Conservation (phyloP, 2,888 invertebrate species). For the Archaeoteleia sp. region DNA sequence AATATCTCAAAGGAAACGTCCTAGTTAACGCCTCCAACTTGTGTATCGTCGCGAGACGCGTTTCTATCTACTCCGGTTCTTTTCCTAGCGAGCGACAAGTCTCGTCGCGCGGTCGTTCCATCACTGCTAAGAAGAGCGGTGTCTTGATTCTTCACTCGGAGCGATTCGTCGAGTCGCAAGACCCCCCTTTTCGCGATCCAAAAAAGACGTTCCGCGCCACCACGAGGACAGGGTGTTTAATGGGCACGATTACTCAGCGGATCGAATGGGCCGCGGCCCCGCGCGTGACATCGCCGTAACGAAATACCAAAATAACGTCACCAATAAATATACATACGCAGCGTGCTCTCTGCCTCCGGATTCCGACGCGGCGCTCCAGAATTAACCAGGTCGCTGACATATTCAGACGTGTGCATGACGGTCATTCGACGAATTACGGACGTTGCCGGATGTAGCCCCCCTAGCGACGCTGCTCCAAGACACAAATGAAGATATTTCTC, state of each 20-base stretch:
- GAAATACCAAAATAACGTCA: slow-evolving; percentile 74
- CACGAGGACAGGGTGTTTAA: slow-evolving; percentile 72
- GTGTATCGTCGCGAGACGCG: no score
- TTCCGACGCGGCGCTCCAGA: slow-evolving; percentile 68
- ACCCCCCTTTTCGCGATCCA: slow-evolving; percentile 19
- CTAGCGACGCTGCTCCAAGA: slow-evolving; percentile 14
- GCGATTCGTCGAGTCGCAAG: slow-evolving; percentile 11
- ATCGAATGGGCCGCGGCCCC: slow-evolving; percentile 70
- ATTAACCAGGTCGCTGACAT: slow-evolving; percentile 69
- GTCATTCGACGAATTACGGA: slow-evolving; percentile 35
- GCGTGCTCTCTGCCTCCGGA: slow-evolving; percentile 45
- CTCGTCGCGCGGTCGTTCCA: slow-evolving; percentile 50
- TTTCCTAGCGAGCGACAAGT: no score
- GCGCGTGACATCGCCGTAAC: slow-evolving; percentile 70
- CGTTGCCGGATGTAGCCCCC: slow-evolving; percentile 31
- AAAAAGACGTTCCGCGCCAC: slow-evolving; percentile 22
- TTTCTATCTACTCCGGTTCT: no score
- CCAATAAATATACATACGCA: slow-evolving; percentile 8
- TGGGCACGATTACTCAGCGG: slow-evolving; percentile 73
- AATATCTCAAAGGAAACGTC: no score
- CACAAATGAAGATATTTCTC: slow-evolving; percentile 26
- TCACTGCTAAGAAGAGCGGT: slow-evolving; percentile 55
- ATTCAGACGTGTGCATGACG: slow-evolving; percentile 47
- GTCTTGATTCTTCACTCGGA: slow-evolving; percentile 12
- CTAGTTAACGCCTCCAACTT: no score